A percentile compares a stretch with the other conserved stretches of the same genome.
These are phyloP conservation scores for Shinisaurus crocodilurus DNA, from an alignment of 2,113 vertebrate species.

Conservation along the genomic window DNA sequence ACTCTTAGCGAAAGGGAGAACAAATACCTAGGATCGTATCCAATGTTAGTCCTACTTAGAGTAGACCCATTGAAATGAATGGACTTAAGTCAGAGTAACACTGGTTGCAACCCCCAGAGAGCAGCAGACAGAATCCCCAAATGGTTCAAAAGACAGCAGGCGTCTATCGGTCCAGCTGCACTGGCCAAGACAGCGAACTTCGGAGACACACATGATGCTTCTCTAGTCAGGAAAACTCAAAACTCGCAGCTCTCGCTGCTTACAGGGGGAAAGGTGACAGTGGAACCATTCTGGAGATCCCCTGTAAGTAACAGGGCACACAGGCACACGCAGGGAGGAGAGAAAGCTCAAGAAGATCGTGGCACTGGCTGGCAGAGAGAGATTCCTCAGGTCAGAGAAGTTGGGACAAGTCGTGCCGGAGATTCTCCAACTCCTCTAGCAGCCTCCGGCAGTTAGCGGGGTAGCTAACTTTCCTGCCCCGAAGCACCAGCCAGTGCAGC, in stretches of 20 bases:
- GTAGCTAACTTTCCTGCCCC: too few species aligned
- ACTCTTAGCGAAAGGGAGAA: background rate
- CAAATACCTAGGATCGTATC: too few species aligned
- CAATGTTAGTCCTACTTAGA: too few species aligned
- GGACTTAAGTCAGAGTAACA: too few species aligned
- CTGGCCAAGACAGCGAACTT: background rate
- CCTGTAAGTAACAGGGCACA: too few species aligned
- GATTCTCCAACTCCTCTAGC: background rate
- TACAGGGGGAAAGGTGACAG: background rate
- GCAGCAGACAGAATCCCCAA: background rate
- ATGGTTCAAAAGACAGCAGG: background rate
- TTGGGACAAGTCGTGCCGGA: background rate
- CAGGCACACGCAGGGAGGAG: background rate
- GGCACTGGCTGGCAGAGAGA: background rate
- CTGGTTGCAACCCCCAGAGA: too few species aligned
- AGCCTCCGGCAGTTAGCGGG: background rate
- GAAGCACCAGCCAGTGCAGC: background rate
- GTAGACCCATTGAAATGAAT: too few species aligned
- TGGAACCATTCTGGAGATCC: background rate
- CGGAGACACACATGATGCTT: background rate
- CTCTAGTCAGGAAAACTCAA: background rate
- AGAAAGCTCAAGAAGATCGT: background rate
- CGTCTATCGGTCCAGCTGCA: background rate
- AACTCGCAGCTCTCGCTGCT: background rate
- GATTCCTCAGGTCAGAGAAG: background rate